phyloP scores from a whole-genome alignment of 2,888 invertebrate species.

The Heliconius cydno region DNA sequence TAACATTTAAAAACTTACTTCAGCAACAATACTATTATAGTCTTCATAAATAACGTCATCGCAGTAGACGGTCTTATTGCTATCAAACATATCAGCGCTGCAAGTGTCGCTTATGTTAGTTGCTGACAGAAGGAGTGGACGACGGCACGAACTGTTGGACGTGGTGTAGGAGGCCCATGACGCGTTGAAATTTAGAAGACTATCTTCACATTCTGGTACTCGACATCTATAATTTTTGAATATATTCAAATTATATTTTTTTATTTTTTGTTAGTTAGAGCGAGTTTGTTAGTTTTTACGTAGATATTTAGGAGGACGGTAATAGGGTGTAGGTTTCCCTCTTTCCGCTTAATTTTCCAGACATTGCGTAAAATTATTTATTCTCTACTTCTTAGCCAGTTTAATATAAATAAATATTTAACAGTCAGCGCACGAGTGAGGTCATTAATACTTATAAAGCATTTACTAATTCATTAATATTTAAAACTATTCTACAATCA shows the following conservation, averaged over 20 bases:
- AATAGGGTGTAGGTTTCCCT: neutral
- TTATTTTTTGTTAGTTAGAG: neutral
- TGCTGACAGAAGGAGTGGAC: conserved; percentile 45
- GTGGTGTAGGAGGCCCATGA: conserved; percentile 78
- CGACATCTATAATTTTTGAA: conserved; percentile 59
- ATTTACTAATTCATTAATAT: conserved; percentile 12
- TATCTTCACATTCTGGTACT: conserved; percentile 69
- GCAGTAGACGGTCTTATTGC: conserved; percentile 69
- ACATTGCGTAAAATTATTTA: too few species aligned
- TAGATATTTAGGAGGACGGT: too few species aligned
- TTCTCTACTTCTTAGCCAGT: neutral
- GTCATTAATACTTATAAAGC: neutral
- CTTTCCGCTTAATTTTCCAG: too few species aligned
- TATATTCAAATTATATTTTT: neutral
- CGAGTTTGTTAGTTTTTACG: too few species aligned
- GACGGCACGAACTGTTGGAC: conserved; percentile 70
- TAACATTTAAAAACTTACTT: conserved; percentile 74
- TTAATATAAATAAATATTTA: neutral
- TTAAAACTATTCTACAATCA: neutral
- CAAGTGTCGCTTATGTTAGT: conserved; percentile 57
- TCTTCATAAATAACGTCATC: conserved; percentile 83
- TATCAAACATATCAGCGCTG: conserved; percentile 64
- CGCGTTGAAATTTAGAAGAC: conserved; percentile 60
- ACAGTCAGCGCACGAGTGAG: neutral
- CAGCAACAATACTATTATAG: conserved; percentile 85